A percentile compares a stretch with the other conserved stretches of the same genome.
Evolutionary conservation across 2,888 invertebrate genomes (phyloP).

Genomic region (Chelonus formosanus): DNA sequence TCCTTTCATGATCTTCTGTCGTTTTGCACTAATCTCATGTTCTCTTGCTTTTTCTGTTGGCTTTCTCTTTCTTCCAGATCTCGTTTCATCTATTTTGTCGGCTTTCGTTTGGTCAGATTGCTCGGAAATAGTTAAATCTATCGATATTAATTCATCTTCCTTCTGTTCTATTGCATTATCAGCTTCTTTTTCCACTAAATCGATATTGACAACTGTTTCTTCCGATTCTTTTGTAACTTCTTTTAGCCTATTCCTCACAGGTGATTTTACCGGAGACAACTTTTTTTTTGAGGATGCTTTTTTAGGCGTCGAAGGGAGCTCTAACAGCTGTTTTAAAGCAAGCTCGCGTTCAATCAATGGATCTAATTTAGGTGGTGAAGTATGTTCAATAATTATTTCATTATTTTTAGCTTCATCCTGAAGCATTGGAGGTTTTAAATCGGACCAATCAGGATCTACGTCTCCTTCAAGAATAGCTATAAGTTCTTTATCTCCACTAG

Average conservation of each 20-base stretch:
- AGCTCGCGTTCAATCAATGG: slow-evolving; percentile 67
- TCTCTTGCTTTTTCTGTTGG: slow-evolving; percentile 61
- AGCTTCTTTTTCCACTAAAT: slow-evolving; percentile 29
- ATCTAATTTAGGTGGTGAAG: slow-evolving; percentile 54
- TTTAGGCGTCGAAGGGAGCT: slow-evolving; percentile 60
- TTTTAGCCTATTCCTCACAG: neutral
- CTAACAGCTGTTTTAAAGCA: slow-evolving; percentile 69
- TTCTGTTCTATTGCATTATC: slow-evolving; percentile 25
- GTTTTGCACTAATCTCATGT: slow-evolving; percentile 57
- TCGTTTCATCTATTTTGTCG: slow-evolving; percentile 52
- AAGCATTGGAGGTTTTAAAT: slow-evolving; percentile 53
- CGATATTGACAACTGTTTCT: slow-evolving; percentile 29
- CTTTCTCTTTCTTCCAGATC: slow-evolving; percentile 61
- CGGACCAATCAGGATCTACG: slow-evolving; percentile 65
- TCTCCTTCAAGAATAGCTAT: slow-evolving; percentile 70
- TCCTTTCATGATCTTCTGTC: slow-evolving; percentile 54
- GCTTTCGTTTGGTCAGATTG: neutral
- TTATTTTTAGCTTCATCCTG: slow-evolving; percentile 19
- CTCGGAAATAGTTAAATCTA: slow-evolving; percentile 25
- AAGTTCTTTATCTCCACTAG: slow-evolving; percentile 65
- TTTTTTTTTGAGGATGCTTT: slow-evolving; percentile 39
- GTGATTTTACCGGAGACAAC: slow-evolving; percentile 32
- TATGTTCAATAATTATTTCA: slow-evolving; percentile 20
- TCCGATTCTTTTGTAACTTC: slow-evolving; percentile 27
- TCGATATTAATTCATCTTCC: slow-evolving; percentile 31